Conservation (phyloP, 2,797 vertebrate species). For the Phyllotis vaccarum region DNA sequence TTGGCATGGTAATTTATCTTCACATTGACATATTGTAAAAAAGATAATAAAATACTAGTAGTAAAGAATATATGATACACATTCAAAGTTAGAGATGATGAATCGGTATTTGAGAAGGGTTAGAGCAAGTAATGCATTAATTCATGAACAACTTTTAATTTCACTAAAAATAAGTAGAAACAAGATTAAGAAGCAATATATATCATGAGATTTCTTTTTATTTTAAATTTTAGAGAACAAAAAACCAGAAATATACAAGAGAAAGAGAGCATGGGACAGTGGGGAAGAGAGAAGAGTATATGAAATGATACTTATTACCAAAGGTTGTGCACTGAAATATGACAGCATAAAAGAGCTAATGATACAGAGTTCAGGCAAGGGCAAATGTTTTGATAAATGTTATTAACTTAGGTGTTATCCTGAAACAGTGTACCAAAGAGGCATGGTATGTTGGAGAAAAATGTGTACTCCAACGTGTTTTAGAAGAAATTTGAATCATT, state of each 20-base stretch:
- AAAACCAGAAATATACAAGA: neutral
- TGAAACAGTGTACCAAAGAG: neutral
- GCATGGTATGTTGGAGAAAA: neutral
- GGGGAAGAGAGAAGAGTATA: neutral
- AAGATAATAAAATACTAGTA: neutral
- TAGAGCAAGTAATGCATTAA: neutral
- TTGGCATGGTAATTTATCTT: no score
- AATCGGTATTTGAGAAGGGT: neutral
- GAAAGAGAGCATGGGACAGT: neutral
- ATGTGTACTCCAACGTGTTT: neutral
- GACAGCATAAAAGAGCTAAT: no score
- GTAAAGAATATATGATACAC: neutral
- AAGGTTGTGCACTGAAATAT: neutral
- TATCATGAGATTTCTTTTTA: neutral
- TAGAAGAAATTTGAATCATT: neutral
- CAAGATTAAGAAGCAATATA: neutral
- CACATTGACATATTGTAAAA: neutral
- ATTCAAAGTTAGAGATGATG: neutral
- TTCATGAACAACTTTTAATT: fast-evolving
- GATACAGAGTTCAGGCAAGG: neutral
- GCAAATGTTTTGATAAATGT: neutral
- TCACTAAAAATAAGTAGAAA: neutral
- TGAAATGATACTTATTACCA: neutral
- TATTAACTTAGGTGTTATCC: neutral
- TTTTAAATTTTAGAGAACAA: neutral